Conservation (phyloP, 1,140 invertebrate species). For the Zaprionus africanus region DNA sequence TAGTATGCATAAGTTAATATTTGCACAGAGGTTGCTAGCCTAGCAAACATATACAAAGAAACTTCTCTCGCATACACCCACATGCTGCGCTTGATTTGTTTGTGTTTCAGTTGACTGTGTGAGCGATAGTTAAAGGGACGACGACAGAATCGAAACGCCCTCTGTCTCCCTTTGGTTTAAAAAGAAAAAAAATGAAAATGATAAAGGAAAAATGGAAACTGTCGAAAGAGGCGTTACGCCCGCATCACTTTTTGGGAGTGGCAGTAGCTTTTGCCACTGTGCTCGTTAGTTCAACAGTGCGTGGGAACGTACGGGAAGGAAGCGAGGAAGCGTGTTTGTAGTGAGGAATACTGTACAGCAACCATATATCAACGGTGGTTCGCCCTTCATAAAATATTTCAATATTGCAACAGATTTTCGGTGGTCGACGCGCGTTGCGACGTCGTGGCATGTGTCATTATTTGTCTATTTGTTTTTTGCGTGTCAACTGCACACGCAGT, state of each 20-base stretch:
- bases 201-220: slow-evolving; percentile 34
- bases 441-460: slow-evolving; percentile 61
- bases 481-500: slow-evolving; percentile 39
- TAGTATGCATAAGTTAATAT: too few species aligned
- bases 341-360: slow-evolving; percentile 8
- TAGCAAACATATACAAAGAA: background rate
- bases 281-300: background rate
- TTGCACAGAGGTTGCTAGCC: too few species aligned
- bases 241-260: slow-evolving; percentile 48
- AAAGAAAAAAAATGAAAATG: slow-evolving; percentile 7
- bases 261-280: background rate
- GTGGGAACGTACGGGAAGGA: background rate
- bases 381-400: slow-evolving; percentile 73
- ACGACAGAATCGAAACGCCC: slow-evolving; percentile 23
- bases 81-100: slow-evolving; percentile 14
- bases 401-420: slow-evolving; percentile 74
- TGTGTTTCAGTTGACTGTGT: slow-evolving; percentile 18
- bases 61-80: background rate
- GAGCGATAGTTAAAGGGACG: slow-evolving; percentile 18
- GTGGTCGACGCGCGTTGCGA: slow-evolving; percentile 4
- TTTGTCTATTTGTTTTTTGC: slow-evolving; percentile 61
- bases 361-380: slow-evolving; percentile 17
- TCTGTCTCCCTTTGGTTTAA: background rate
- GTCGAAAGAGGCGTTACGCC: slow-evolving; percentile 66
- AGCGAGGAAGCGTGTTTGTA: slow-evolving; percentile 8